A percentile compares a stretch with the other conserved stretches of the same genome.
phyloP scores from a whole-genome alignment of 2,797 vertebrate genomes.

The Uromys caudimaculatus region DNA sequence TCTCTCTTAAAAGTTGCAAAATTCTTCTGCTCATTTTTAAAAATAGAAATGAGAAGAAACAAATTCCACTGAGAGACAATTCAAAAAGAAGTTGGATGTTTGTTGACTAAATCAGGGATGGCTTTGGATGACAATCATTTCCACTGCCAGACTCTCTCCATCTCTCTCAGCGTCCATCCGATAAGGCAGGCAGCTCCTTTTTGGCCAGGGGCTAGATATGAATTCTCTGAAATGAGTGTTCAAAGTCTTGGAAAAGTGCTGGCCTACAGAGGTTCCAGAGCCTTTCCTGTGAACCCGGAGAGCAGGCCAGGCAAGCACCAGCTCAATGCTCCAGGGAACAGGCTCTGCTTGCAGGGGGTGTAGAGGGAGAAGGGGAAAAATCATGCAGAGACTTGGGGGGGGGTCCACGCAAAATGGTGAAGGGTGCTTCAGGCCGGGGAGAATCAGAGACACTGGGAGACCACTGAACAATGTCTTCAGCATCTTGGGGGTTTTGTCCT shows the following conservation, averaged over 20 bases:
- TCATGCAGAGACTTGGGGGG: accelerated
- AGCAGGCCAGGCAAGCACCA: no score
- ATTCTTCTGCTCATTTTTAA: neutral
- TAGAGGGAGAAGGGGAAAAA: neutral
- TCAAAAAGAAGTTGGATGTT: neutral
- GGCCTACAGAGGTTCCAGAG: neutral
- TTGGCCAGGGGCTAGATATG: neutral
- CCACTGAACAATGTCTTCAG: neutral
- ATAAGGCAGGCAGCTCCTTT: neutral
- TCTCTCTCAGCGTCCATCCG: neutral
- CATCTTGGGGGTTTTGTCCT: neutral
- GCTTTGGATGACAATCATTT: neutral
- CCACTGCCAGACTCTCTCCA: neutral
- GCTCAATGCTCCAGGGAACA: neutral
- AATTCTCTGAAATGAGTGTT: neutral
- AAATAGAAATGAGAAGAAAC: slow-evolving; percentile 9
- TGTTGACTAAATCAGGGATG: neutral
- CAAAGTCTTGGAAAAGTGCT: no score
- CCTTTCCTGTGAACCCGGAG: neutral
- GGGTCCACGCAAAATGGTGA: neutral
- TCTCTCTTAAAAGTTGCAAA: slow-evolving; percentile 8
- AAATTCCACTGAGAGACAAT: neutral
- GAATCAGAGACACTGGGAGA: neutral
- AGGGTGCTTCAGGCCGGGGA: neutral
- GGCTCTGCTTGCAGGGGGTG: neutral